Percentiles rank a stretch among this genome's conserved stretches.
Evolutionary conservation across 2,113 vertebrate genomes (phyloP).

Genomic region (Mustelus asterias): DNA sequence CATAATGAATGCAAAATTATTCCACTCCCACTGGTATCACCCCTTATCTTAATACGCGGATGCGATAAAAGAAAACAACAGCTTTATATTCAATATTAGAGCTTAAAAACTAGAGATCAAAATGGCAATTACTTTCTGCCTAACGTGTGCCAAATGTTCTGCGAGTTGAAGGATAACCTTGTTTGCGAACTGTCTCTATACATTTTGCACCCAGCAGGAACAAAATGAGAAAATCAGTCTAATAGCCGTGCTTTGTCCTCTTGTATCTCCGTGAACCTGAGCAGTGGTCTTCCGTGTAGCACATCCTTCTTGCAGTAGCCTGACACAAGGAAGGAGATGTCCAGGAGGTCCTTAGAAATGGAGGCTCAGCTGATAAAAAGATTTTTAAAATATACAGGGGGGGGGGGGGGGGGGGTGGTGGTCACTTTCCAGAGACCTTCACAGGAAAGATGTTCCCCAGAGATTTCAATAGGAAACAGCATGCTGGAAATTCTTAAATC

Average conservation of each 20-base stretch:
- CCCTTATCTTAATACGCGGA: neutral
- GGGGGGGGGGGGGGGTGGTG: no score
- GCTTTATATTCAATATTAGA: neutral
- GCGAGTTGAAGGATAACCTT: neutral
- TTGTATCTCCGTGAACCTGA: neutral
- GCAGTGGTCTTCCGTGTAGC: neutral
- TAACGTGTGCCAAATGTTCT: neutral
- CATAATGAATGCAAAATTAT: neutral
- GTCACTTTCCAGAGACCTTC: neutral
- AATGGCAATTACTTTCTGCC: neutral
- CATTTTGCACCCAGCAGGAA: neutral
- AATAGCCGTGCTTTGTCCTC: neutral
- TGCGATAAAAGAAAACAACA: neutral
- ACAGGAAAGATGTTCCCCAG: neutral
- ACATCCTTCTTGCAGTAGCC: neutral
- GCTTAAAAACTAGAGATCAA: neutral
- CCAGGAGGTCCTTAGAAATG: neutral
- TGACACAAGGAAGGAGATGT: neutral
- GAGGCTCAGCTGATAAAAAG: neutral
- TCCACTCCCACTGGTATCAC: neutral
- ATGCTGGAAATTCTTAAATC: neutral
- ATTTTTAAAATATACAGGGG: neutral
- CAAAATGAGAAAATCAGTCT: neutral
- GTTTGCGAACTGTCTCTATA: neutral
- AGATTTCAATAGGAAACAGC: neutral